A percentile compares a stretch with the other conserved stretches of the same genome.
phyloP scores from a whole-genome alignment of 2,797 vertebrate species.

The Lycodopsis pacificus region DNA sequence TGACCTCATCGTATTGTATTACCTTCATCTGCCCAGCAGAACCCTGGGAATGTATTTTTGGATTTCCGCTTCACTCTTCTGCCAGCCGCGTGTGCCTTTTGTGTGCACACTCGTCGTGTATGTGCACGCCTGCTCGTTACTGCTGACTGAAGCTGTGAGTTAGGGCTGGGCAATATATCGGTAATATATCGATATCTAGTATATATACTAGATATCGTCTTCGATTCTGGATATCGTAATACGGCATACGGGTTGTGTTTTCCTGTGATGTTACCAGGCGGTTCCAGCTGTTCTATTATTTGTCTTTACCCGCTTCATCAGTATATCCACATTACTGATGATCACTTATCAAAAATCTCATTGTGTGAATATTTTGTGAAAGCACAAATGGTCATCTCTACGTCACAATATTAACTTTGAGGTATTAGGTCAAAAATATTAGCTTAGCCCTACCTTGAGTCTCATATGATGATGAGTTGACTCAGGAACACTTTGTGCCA shows the following conservation, averaged over 20 bases:
- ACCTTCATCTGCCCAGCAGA: slow-evolving; percentile 17
- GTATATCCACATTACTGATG: not conserved
- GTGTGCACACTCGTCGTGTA: not conserved
- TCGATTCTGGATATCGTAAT: not conserved
- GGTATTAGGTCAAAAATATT: not conserved
- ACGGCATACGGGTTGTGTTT: not conserved
- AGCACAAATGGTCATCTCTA: not conserved
- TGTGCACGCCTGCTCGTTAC: not conserved
- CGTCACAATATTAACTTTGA: not conserved
- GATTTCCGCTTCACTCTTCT: slow-evolving; percentile 31
- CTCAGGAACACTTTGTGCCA: slow-evolving; percentile 49
- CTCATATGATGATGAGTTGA: slow-evolving; percentile 35
- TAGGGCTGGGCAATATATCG: not conserved
- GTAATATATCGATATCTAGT: too few species aligned
- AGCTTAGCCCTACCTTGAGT: not conserved
- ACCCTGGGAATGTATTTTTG: slow-evolving; percentile 47
- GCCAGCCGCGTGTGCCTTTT: not conserved
- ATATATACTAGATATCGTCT: not conserved
- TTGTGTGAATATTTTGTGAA: not conserved
- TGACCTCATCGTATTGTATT: slow-evolving; percentile 52
- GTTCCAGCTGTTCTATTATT: not conserved
- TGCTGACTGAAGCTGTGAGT: not conserved
- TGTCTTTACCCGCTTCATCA: not conserved
- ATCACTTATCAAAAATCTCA: not conserved
- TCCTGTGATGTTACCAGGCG: not conserved